Base-by-base conservation (phyloP, 2,113 vertebrate genomes). In the Cathartes aura region DNA sequence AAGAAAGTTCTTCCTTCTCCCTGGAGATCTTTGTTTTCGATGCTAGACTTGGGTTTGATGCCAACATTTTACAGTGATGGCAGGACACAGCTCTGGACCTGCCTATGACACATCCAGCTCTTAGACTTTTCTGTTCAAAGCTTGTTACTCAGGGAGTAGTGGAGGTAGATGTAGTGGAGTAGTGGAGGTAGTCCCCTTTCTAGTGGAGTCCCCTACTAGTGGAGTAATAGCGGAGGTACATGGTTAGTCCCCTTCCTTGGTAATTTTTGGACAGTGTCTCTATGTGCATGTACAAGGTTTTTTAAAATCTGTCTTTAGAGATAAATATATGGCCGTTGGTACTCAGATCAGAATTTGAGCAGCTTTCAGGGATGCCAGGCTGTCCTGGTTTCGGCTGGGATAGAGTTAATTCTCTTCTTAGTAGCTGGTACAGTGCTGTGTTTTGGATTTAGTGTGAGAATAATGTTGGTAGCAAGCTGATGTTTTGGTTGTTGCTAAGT, bases 61-160 rank as follows among this genome's bases (percentile, higher is more conserved):
- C 5, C 32, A 79, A 14, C 0, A 50, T 82, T 71, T 82, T 64
- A 26, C 14, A 32, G 19, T 59, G 20, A 59, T 42, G 42, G 12
- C 12, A 50, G 32, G 52, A 17, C 12, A 53, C 8, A 30, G 13
- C 22, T 79, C 74, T 71, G 27, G 27, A 66, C 23, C 58, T 75
- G 2, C 40, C 15, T 20, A 4, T 29, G 47, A 43, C 1, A 0
- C 6, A 48, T 4, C 4, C 11, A 43, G 36, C 24, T 53, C 32
- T 47, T 42, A 29, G 21, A 18, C 6, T 38, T 5, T 60, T 62
- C 23, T 72, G 21, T 47, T 80, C 42, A 81, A 74, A 94, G 27
- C 16, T 50, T 70, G 6, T 29, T 74, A 38, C 15, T 67, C 34
- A 82, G 56, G 7, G 5, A 75, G 5, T 12, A 38, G 6, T 26